Evolutionary conservation across 2,797 vertebrate genomes (phyloP).

Genomic region (Scolopax rusticola): DNA sequence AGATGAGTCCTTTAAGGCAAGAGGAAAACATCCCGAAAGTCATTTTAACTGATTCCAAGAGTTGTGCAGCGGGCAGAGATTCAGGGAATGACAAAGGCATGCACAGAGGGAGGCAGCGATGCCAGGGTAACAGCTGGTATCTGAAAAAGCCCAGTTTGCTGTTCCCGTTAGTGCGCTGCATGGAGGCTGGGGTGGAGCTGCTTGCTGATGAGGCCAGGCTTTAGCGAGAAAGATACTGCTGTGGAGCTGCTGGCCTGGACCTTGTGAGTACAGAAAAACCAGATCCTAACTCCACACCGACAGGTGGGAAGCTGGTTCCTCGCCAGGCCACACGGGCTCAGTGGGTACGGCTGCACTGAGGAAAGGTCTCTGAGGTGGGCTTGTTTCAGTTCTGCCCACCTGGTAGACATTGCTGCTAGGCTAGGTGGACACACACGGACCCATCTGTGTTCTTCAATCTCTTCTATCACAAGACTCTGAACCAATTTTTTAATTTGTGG

Average conservation of each 20-base stretch:
- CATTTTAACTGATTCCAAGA: slow-evolving; percentile 54
- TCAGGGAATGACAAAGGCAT: slow-evolving; percentile 41
- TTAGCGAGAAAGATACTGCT: not conserved
- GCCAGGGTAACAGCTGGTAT: slow-evolving; percentile 54
- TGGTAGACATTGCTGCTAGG: rapidly evolving
- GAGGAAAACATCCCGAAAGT: slow-evolving; percentile 23
- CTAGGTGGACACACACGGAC: rapidly evolving
- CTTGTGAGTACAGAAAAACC: not conserved
- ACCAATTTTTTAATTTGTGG: not conserved
- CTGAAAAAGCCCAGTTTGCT: slow-evolving; percentile 28
- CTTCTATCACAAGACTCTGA: not conserved
- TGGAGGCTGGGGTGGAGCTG: not conserved
- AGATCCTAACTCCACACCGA: not conserved
- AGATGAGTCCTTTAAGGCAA: slow-evolving; percentile 46
- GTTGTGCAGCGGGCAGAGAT: not conserved
- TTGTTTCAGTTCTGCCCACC: not conserved
- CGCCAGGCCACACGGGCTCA: rapidly evolving
- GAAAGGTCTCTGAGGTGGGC: not conserved
- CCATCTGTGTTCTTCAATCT: not conserved
- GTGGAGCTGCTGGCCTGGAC: not conserved
- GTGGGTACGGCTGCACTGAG: not conserved
- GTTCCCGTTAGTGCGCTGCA: rapidly evolving
- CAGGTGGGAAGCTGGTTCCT: not conserved
- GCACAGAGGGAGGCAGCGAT: not conserved
- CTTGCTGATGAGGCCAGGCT: not conserved